Conservation (phyloP, 35 echinoderm and acorn worm species). For the Diadema setosum region DNA sequence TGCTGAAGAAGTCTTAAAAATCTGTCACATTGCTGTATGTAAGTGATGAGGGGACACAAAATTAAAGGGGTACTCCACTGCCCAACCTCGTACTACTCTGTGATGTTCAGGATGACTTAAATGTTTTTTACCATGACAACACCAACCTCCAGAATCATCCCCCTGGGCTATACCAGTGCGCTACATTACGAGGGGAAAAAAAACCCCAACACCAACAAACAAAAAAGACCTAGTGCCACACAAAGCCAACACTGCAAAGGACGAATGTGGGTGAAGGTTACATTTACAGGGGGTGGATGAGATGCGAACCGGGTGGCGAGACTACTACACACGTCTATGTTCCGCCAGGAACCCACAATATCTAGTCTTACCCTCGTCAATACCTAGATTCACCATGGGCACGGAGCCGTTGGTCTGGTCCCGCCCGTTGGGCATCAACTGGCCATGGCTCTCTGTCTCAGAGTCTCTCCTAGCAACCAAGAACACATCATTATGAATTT, state of each 20-base stretch:
- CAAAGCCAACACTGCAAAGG: background rate
- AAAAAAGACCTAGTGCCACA: too few species aligned
- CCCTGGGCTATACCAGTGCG: too few species aligned
- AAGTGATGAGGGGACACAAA: too few species aligned
- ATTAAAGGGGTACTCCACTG: too few species aligned
- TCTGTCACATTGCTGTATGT: too few species aligned
- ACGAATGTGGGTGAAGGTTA: background rate
- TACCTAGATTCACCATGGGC: background rate
- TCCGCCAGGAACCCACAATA: background rate
- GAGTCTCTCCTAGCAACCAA: background rate
- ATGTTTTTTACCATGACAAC: too few species aligned
- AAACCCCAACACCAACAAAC: too few species aligned
- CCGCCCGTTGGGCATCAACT: background rate
- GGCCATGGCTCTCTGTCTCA: background rate
- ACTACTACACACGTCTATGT: background rate
- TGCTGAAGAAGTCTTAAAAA: too few species aligned
- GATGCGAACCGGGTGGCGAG: background rate
- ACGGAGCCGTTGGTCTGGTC: background rate
- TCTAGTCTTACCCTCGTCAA: background rate
- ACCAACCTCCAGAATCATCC: too few species aligned
- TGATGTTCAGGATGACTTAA: too few species aligned
- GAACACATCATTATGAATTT: background rate
- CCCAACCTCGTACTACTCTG: too few species aligned
- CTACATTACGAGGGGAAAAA: too few species aligned
- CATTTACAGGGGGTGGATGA: background rate